Percentiles rank a stretch among this genome's conserved stretches.
Conservation (phyloP, 2,797 vertebrate genomes). For the Etheostoma nigrum region DNA sequence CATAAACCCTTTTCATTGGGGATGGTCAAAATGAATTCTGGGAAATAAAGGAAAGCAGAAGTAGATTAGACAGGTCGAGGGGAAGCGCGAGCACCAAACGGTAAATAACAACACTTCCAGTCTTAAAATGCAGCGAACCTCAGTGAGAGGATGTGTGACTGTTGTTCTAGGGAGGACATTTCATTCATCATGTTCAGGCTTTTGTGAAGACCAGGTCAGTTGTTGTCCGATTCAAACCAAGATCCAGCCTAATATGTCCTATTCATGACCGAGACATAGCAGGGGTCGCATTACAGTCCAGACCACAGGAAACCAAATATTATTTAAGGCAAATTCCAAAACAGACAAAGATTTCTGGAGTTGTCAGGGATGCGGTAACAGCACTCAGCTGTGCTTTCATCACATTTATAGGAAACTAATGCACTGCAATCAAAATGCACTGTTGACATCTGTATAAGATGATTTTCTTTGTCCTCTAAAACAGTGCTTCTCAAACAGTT, state of each 20-base stretch:
- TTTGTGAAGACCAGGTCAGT: conserved; percentile 24
- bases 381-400: conserved; percentile 5
- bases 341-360: conserved; percentile 25
- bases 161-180: conserved; percentile 15
- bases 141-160: conserved; percentile 1
- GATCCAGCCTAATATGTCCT: conserved; percentile 5
- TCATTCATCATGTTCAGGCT: conserved; percentile 7
- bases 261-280: conserved; percentile 30
- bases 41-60: background rate
- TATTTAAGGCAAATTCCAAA: conserved; percentile 58
- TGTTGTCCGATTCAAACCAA: conserved; percentile 42
- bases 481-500: background rate
- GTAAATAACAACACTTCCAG: background rate
- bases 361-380: conserved; percentile 1
- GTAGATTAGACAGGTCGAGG: background rate
- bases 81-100: background rate
- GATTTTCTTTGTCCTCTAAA: background rate
- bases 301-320: conserved; percentile 59
- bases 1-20: background rate
- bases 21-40: background rate
- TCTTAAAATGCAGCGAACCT: conserved; percentile 23
- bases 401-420: background rate
- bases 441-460: background rate
- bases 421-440: conserved; percentile 3
- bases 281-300: conserved; percentile 39